phyloP scores from a whole-genome alignment of 2,888 invertebrate genomes.

The Oeneis ivallda region DNA sequence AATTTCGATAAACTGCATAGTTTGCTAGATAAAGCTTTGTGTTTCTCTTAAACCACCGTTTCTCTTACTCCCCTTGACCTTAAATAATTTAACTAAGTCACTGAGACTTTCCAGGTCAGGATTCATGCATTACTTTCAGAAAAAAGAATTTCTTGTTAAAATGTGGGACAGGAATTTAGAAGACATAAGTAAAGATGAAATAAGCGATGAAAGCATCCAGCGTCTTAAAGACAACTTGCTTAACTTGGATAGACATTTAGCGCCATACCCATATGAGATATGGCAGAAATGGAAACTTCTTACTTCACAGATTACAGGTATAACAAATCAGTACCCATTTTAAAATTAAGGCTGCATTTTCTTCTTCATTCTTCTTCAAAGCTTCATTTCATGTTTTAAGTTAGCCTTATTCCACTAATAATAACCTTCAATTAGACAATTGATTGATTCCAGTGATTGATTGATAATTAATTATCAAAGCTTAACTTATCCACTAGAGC shows the following conservation, averaged over 20 bases:
- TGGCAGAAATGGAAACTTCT: constrained; percentile 93
- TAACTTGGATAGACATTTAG: constrained; percentile 89
- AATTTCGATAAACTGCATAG: too few relatives aligned
- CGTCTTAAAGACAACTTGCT: constrained; percentile 85
- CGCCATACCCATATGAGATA: constrained; percentile 95
- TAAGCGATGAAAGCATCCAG: constrained; percentile 84
- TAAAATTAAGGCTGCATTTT: too few relatives aligned
- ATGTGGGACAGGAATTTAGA: constrained; percentile 92
- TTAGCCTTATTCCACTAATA: too few relatives aligned
- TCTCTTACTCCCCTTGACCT: too few relatives aligned
- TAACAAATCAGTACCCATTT: neutral
- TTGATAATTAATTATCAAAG: too few relatives aligned
- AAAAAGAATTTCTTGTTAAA: constrained; percentile 91
- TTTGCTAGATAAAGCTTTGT: too few relatives aligned
- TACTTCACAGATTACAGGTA: constrained; percentile 85
- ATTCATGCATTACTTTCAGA: constrained; percentile 92
- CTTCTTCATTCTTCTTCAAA: too few relatives aligned
- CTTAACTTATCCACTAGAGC: neutral
- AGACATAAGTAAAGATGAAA: constrained; percentile 85
- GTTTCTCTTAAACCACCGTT: too few relatives aligned
- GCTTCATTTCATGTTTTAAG: too few relatives aligned
- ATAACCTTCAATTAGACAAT: too few relatives aligned
- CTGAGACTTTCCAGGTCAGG: constrained; percentile 82
- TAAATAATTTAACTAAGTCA: neutral
- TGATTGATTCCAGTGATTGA: too few relatives aligned